Evolutionary conservation across 1,140 invertebrate genomes (phyloP).

Genomic region (Globodera rostochiensis): DNA sequence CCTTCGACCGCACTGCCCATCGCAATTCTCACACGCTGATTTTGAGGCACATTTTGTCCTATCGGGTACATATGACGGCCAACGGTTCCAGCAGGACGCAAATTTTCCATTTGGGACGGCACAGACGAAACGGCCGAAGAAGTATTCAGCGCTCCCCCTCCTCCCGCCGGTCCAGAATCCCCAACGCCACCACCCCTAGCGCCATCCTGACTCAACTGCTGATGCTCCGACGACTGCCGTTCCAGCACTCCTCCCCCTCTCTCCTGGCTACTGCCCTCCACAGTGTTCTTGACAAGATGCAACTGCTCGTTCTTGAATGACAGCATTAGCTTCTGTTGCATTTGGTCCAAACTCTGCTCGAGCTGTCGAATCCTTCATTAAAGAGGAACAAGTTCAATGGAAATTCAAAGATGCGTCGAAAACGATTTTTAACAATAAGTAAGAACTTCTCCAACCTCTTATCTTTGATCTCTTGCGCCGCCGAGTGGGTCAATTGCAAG

Average conservation of each 20-base stretch:
- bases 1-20: neutral
- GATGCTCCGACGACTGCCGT: neutral
- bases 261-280: slow-evolving; percentile 3
- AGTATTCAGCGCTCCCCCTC: neutral
- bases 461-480: slow-evolving; percentile 48
- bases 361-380: slow-evolving; percentile 45
- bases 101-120: neutral
- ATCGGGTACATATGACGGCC: neutral
- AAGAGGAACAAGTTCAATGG: neutral
- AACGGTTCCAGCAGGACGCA: neutral
- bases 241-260: neutral
- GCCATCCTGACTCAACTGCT: neutral
- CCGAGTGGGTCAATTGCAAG: slow-evolving; percentile 37
- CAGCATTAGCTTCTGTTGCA: slow-evolving; percentile 36
- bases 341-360: slow-evolving; percentile 38
- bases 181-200: neutral
- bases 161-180: neutral
- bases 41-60: neutral
- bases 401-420: too few species aligned
- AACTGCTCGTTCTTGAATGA: slow-evolving; percentile 32
- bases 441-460: slow-evolving; percentile 21
- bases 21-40: neutral
- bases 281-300: slow-evolving; percentile 28
- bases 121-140: slow-evolving; percentile 10
- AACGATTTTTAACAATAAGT: neutral